These are phyloP conservation scores for Micoletzkya japonica DNA, from an alignment of 2,888 invertebrate genomes.

Conservation along the genomic window DNA sequence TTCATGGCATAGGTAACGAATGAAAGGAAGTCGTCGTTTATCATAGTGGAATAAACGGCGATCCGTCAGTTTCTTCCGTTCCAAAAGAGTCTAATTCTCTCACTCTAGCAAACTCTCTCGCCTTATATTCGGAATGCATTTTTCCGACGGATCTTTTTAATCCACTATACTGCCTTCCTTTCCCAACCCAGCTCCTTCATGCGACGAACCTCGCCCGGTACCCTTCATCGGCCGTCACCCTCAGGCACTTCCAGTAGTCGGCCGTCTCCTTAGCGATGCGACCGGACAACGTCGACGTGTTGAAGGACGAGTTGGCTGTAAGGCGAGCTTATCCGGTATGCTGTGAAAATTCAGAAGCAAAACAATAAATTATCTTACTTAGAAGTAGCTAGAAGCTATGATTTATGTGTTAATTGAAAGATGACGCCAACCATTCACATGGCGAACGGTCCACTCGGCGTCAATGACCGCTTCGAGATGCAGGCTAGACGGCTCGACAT, in stretches of 20 bases:
- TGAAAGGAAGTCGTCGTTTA: too few relatives aligned
- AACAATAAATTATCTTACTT: not conserved
- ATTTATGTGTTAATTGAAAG: too few relatives aligned
- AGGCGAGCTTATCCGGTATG: not conserved
- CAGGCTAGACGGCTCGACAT: not conserved
- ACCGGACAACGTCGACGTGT: not conserved
- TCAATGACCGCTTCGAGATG: not conserved
- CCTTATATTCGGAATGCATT: too few relatives aligned
- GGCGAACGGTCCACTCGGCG: not conserved
- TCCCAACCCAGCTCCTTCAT: too few relatives aligned
- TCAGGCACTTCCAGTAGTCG: slow-evolving; percentile 23
- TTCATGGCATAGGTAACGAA: too few relatives aligned
- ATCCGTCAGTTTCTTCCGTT: too few relatives aligned
- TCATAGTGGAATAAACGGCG: too few relatives aligned
- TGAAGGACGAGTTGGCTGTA: not conserved
- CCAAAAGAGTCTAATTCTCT: too few relatives aligned
- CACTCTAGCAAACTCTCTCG: too few relatives aligned
- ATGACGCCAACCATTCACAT: not conserved
- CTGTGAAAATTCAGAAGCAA: not conserved
- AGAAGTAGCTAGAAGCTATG: not conserved
- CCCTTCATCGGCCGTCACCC: not conserved
- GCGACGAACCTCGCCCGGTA: slow-evolving; percentile 2
- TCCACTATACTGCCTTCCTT: too few relatives aligned
- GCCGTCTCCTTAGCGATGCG: slow-evolving; percentile 19
- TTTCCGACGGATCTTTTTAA: too few relatives aligned